phyloP scores from a whole-genome alignment of 2,113 vertebrate genomes.

The Heterotis niloticus region DNA sequence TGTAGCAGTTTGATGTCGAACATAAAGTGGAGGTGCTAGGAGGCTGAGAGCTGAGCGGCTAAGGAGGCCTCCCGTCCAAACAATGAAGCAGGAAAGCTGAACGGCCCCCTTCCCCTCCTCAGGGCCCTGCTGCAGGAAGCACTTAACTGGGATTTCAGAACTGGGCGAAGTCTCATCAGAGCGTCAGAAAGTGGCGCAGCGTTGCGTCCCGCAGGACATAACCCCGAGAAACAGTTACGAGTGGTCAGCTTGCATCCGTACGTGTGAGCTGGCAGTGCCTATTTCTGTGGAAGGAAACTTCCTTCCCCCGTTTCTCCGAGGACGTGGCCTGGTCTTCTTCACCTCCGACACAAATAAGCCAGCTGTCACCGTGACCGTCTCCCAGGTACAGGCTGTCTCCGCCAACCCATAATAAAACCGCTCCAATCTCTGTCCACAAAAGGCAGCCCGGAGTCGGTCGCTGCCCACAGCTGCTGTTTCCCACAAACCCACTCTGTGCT shows the following conservation, averaged over 20 bases:
- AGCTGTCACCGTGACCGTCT: conserved; percentile 40
- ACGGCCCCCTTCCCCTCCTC: conserved; percentile 34
- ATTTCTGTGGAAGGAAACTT: conserved; percentile 43
- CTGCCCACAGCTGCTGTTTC: conserved; percentile 33
- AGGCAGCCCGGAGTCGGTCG: conserved; percentile 36
- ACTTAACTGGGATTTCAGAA: conserved; percentile 45
- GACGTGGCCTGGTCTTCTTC: conserved; percentile 43
- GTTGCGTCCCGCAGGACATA: conserved; percentile 32
- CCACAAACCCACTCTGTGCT: background rate
- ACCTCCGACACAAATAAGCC: conserved; percentile 43
- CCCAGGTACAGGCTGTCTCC: conserved; percentile 41
- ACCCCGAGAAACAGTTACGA: conserved; percentile 43
- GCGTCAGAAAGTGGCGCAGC: conserved; percentile 32
- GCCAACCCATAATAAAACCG: conserved; percentile 34
- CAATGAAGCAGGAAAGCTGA: conserved; percentile 47
- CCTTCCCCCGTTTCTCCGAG: conserved; percentile 37
- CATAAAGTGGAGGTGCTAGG: too few species aligned
- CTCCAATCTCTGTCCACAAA: conserved; percentile 39
- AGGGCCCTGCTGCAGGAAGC: conserved; percentile 29
- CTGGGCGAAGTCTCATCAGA: conserved; percentile 38
- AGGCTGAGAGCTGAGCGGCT: conserved; percentile 7
- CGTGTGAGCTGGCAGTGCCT: background rate
- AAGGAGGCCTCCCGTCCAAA: conserved; percentile 43
- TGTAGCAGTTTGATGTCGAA: too few species aligned
- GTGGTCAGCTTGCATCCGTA: conserved; percentile 1